Evolutionary conservation across 1,140 invertebrate species (phyloP), one percentile per base, ranked within the genome.

Genomic region (Diabrotica undecimpunctata): DNA sequence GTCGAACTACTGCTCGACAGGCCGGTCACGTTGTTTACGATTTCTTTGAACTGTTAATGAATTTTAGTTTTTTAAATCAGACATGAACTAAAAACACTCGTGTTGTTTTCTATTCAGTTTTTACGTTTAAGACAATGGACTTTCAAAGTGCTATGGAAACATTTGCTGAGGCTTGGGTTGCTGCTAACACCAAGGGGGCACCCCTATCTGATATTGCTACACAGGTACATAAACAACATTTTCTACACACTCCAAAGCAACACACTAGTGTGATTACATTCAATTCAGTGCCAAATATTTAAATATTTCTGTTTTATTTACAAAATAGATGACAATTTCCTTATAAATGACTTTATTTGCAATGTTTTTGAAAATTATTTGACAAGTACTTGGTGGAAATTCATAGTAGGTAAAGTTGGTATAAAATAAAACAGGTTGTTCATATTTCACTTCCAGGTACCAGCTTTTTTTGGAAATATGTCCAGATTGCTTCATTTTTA

Each of bases 141-240:
- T 95, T 95, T 87, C 93, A 95, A 84, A 94, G 93, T 85, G 94
- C 94, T 70, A 95, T 96, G 93, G 94, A 97, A 84, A 96, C 94
- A 69, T 96, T 97, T 80, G 93, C 94, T 59, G 95, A 96, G 83
- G 94, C 94, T 69, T 97, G 95, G 95, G 92, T 95, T 72, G 94
- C 93, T 64, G 93, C 93, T 77, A 96, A 95, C 79, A 90, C 91
- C 72, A 91, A 92, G 77, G 83, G 83, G 66, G 81, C 82, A 71
- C 79, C 76, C 7, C 74, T 81, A 7, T 78, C 77, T 57, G 83
- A 84, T 69, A 77, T 78, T 35, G 55, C 83, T 67, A 81, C 84
- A 71, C 88, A 88, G 86, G 87, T 88, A 71, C 51, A 13, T 52
- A 51, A 25, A 46, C 41, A 46, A 46, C 41, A 46, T 46, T 10